phyloP scores from a whole-genome alignment of 2,797 vertebrate species.

The Paguma larvata region DNA sequence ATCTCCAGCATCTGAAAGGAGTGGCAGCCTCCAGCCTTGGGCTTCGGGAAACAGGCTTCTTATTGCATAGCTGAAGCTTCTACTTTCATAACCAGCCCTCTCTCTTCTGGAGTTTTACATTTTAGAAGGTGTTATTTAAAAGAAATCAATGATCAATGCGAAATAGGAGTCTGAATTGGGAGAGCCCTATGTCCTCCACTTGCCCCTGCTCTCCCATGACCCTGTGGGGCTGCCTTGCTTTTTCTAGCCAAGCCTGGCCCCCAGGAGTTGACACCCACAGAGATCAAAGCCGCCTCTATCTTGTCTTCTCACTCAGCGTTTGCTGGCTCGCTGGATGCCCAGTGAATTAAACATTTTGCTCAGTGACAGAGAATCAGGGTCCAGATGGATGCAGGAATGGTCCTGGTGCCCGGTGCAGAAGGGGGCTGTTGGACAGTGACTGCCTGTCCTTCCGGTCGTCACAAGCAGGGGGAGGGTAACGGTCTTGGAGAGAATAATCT shows the following conservation, averaged over 20 bases:
- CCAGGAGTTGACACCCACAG: slow-evolving; percentile 10
- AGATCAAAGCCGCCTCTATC: neutral
- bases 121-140: slow-evolving; percentile 53
- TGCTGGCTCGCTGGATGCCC: neutral
- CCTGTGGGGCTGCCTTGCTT: neutral
- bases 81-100: neutral
- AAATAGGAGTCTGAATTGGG: neutral
- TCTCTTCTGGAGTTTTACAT: slow-evolving; percentile 19
- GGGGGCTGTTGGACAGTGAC: neutral
- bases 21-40: neutral
- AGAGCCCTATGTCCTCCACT: neutral
- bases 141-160: slow-evolving; percentile 68
- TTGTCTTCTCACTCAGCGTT: slow-evolving; percentile 34
- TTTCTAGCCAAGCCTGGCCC: neutral
- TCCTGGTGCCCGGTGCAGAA: neutral
- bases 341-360: slow-evolving; percentile 3
- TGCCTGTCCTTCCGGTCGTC: neutral
- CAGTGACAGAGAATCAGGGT: slow-evolving; percentile 6
- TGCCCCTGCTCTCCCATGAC: neutral
- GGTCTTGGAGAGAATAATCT: neutral
- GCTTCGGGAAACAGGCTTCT: neutral
- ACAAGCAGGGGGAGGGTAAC: neutral
- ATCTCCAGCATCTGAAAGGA: slow-evolving; percentile 40
- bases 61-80: neutral
- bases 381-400: neutral